A percentile compares a stretch with the other conserved stretches of the same genome.
These are phyloP conservation scores for Platyura marginata DNA, from an alignment of 1,140 invertebrate genomes.

Conservation along the genomic window DNA sequence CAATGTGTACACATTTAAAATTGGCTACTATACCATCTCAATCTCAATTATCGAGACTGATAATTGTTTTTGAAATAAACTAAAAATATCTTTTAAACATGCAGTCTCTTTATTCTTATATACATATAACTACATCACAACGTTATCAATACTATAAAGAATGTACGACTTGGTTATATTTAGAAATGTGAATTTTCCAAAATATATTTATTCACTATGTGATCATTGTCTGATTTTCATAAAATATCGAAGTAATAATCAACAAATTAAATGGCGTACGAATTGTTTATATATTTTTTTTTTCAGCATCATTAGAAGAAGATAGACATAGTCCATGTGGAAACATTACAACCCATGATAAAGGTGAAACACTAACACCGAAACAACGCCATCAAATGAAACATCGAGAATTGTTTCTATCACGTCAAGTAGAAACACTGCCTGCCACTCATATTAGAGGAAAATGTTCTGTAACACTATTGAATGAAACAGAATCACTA, in stretches of 20 bases:
- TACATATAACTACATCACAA: too few species aligned
- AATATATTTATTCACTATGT: too few species aligned
- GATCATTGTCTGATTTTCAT: too few species aligned
- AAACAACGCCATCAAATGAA: slow-evolving; percentile 89
- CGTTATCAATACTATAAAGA: too few species aligned
- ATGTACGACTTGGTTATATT: too few species aligned
- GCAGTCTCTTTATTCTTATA: too few species aligned
- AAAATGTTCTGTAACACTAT: slow-evolving; percentile 93
- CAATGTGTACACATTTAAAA: too few species aligned
- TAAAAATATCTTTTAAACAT: too few species aligned
- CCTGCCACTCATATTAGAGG: slow-evolving; percentile 97
- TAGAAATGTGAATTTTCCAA: too few species aligned
- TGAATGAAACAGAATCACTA: slow-evolving; percentile 95
- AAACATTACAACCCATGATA: slow-evolving; percentile 7
- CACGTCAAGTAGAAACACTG: slow-evolving; percentile 92
- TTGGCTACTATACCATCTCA: too few species aligned
- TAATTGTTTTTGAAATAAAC: too few species aligned
- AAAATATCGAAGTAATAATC: neutral
- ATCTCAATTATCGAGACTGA: too few species aligned
- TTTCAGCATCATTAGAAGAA: slow-evolving; percentile 30
- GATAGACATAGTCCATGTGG: slow-evolving; percentile 21
- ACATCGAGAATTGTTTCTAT: slow-evolving; percentile 94
- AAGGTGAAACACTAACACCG: slow-evolving; percentile 27
- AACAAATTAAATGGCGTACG: slow-evolving; percentile 8
- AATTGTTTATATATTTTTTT: slow-evolving; percentile 6